Conservation (phyloP, 2,888 invertebrate genomes). For the Dendrolimus pini region DNA sequence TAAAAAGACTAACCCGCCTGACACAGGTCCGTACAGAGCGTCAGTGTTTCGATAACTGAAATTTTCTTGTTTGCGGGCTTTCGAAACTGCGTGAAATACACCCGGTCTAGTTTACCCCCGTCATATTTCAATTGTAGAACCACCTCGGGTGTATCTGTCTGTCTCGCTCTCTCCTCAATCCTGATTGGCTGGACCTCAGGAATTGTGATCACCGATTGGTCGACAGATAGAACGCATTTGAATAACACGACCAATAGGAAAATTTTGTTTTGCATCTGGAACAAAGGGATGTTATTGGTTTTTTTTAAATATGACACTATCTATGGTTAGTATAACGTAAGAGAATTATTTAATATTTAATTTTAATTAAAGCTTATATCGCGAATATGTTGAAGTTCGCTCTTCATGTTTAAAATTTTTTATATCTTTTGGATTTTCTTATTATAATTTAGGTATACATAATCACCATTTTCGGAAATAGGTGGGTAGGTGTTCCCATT, state of each 20-base stretch:
- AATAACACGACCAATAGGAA: conserved; percentile 1
- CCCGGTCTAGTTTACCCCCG: conserved; percentile 62
- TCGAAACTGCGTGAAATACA: conserved; percentile 65
- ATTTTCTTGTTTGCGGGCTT: conserved; percentile 38
- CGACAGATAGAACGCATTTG: conserved; percentile 9
- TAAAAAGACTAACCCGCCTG: conserved; percentile 54
- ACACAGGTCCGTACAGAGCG: conserved; percentile 65
- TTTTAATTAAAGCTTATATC: too few relatives aligned
- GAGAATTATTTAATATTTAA: too few relatives aligned
- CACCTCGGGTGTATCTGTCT: conserved; percentile 51
- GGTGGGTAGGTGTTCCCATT: too few relatives aligned
- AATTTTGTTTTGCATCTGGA: conserved; percentile 7
- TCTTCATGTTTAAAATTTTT: too few relatives aligned
- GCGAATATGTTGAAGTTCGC: too few relatives aligned
- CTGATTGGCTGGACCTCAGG: conserved; percentile 36
- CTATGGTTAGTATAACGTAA: too few relatives aligned
- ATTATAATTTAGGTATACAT: too few relatives aligned
- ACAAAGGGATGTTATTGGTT: conserved; percentile 4
- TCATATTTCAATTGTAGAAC: conserved; percentile 66
- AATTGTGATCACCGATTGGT: conserved; percentile 37
- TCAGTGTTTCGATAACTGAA: conserved; percentile 47
- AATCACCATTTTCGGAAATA: too few relatives aligned
- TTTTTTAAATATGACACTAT: background rate
- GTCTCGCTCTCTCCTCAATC: conserved; percentile 33
- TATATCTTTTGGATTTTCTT: too few relatives aligned